Base-by-base conservation (phyloP, 92 coral and sea anemone genomes). In the Epizoanthus rinbou region DNA sequence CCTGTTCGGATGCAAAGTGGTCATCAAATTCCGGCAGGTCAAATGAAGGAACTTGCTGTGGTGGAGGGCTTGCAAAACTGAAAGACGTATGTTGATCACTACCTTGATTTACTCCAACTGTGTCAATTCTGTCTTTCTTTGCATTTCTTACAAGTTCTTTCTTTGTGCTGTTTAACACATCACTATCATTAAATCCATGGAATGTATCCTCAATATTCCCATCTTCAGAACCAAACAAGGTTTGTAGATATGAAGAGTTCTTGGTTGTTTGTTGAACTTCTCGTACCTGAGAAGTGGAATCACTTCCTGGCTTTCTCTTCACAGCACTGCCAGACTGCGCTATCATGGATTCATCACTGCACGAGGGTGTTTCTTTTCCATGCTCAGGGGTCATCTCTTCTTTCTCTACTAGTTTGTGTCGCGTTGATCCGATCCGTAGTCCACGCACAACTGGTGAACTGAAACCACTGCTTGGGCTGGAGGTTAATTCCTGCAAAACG, bases 401-500 rank as follows among this genome's bases (percentile, higher is more conserved):
- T 35, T 23, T 18, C 65, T 78, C 23, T 11, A 78, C 82, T 3
- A 43, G 8, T 65, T 63, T 39, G 19, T 60, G 82, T 39, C 57
- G 39, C 28, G 59, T 19, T 43, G 57, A 25, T 45, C 50, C 82
- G 45, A 43, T 33, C 16, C 53, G 71, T 62, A 60, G 37, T 53
- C 45, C n/a, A 24, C 66, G 10, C 24, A 75, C 14, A 28, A 75
- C 19, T 25, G 67, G 81, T 35, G 81, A 75, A 41, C 71, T 62
- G 22, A 21, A 41, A 1, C 82, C 82, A 78, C 82, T 78, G 17
- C 82, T 24, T 14, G 82, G 82, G 25, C 82, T 78, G 1, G 82
- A 60, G 1, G 82, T 78, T 23, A 60, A 35, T 18, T 41, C 71
- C 82, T 78, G 64, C 68, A 78, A 62, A 41, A 21, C 23, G 15